These are phyloP conservation scores for Pachydiplax longipennis DNA, from an alignment of 2,888 invertebrate genomes.

Conservation along the genomic window DNA sequence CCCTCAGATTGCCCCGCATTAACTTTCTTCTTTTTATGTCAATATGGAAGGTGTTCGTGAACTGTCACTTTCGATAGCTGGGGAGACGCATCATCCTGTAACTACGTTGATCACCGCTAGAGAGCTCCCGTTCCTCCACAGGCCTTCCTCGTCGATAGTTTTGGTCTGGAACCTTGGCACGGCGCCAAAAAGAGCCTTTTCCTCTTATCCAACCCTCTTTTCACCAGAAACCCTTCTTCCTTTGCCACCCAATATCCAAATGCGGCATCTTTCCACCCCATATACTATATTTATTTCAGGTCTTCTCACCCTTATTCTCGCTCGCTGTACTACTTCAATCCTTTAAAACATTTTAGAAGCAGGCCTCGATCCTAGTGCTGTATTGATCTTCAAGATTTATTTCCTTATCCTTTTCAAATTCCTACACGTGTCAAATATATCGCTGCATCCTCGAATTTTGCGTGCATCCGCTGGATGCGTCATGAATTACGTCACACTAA, in stretches of 20 bases:
- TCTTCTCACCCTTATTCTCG: neutral
- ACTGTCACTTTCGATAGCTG: neutral
- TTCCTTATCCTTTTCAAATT: too few species aligned
- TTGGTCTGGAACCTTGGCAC: slow-evolving; percentile 20
- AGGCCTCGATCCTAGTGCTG: too few species aligned
- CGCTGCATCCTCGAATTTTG: too few species aligned
- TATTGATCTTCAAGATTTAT: too few species aligned
- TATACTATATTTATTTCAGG: neutral
- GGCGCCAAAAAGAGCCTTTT: neutral
- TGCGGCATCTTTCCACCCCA: neutral
- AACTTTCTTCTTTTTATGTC: too few species aligned
- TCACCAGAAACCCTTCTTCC: neutral
- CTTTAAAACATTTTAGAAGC: neutral
- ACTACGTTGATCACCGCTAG: neutral
- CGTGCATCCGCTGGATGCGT: too few species aligned
- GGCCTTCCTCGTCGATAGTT: slow-evolving; percentile 23
- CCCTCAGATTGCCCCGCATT: too few species aligned
- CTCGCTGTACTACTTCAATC: neutral
- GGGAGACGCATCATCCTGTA: neutral
- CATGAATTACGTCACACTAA: too few species aligned
- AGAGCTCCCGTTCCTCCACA: neutral
- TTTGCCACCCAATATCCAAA: neutral
- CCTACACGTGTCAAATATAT: too few species aligned
- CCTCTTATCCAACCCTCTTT: neutral
- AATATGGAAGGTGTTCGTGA: neutral